A percentile compares a stretch with the other conserved stretches of the same genome.
Evolutionary conservation across 2,797 vertebrate genomes (phyloP).

Genomic region (Gobionotothen gibberifrons): DNA sequence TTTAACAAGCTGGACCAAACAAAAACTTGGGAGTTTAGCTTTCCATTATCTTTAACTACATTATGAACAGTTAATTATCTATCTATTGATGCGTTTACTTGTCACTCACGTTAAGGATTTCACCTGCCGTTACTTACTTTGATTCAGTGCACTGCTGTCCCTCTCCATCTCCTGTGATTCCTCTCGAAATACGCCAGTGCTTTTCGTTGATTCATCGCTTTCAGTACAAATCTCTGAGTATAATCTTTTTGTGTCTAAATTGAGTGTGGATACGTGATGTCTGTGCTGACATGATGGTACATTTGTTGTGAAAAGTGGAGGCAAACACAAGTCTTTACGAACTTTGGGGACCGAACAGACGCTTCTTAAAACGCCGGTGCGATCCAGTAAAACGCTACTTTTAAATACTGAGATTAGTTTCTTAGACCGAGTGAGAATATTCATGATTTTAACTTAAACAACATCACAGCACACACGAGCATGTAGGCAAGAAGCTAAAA

Average conservation of each 20-base stretch:
- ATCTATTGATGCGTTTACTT: too few relatives aligned
- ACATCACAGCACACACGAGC: not conserved
- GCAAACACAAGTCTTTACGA: not conserved
- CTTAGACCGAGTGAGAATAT: conserved; percentile 28
- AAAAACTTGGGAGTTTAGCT: too few relatives aligned
- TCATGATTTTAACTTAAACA: conserved; percentile 40
- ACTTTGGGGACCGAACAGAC: conserved; percentile 10
- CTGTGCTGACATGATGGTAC: conserved; percentile 21
- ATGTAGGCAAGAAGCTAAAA: conserved; percentile 1
- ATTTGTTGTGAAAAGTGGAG: not conserved
- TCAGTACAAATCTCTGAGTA: conserved; percentile 49
- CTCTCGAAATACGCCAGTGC: conserved; percentile 7
- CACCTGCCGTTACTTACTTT: conserved; percentile 52
- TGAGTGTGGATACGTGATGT: not conserved
- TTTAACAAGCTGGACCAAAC: too few relatives aligned
- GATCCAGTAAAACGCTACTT: conserved; percentile 18
- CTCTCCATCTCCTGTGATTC: conserved; percentile 8
- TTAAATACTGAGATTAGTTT: conserved; percentile 27
- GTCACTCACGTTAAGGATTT: not conserved
- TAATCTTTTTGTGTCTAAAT: conserved; percentile 18
- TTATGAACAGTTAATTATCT: too few relatives aligned
- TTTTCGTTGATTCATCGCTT: conserved; percentile 8
- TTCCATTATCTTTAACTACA: too few relatives aligned
- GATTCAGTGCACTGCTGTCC: not conserved
- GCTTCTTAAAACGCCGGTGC: not conserved